Evolutionary conservation across 2,888 invertebrate genomes (phyloP).

Genomic region (Athalia circularis): DNA sequence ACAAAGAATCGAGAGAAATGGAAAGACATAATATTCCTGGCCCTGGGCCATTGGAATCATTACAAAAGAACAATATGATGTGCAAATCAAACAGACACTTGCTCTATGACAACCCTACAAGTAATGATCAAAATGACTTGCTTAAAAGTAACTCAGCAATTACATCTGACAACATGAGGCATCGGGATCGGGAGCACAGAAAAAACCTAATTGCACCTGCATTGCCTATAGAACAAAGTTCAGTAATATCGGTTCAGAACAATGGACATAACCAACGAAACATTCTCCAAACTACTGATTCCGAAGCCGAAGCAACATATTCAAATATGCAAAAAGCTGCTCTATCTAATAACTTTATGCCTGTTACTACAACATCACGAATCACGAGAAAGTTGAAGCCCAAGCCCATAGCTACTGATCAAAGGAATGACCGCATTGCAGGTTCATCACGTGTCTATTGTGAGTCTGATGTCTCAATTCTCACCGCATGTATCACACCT

Average conservation of each 20-base stretch:
- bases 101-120: neutral
- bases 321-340: slow-evolving; percentile 4
- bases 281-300: slow-evolving; percentile 4
- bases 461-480: slow-evolving; percentile 30
- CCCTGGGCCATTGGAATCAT: neutral
- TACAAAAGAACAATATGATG: too few relatives aligned
- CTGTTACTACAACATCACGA: neutral
- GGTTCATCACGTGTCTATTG: neutral
- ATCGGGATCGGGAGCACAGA: neutral
- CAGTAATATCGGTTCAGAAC: neutral
- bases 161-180: neutral
- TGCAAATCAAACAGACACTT: neutral
- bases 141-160: neutral
- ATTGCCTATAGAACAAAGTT: neutral
- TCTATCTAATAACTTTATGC: neutral
- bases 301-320: neutral
- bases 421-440: neutral
- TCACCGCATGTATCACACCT: neutral
- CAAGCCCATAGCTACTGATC: neutral
- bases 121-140: neutral
- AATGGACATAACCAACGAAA: neutral
- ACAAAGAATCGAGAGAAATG: neutral
- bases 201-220: neutral
- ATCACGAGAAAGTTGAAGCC: neutral
- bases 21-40: neutral